Percentiles rank a stretch among this genome's conserved stretches.
These are phyloP conservation scores for Macheiramphus alcinus DNA, from an alignment of 2,113 vertebrate genomes.

Conservation along the genomic window DNA sequence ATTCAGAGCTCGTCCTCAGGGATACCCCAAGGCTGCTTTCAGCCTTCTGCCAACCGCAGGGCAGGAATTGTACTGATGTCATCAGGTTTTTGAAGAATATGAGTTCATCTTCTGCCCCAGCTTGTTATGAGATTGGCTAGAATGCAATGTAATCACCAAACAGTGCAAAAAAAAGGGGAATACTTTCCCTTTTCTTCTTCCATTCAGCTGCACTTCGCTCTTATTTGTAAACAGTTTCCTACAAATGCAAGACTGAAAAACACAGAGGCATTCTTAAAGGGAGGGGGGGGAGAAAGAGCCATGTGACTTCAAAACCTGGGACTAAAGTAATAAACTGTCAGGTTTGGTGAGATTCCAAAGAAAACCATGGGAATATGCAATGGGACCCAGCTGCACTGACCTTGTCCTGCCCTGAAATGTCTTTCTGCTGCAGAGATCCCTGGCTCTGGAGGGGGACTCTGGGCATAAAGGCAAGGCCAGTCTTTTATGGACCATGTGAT, in stretches of 20 bases:
- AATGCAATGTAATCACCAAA: background rate
- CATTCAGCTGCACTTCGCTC: background rate
- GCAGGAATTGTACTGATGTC: background rate
- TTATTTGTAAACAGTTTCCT: background rate
- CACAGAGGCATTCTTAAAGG: background rate
- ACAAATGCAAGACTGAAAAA: background rate
- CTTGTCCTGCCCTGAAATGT: background rate
- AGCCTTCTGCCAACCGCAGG: background rate
- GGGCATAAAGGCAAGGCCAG: background rate
- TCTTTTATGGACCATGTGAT: background rate
- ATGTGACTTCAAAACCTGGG: background rate
- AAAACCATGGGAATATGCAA: background rate
- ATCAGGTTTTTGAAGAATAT: background rate
- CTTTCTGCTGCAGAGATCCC: background rate
- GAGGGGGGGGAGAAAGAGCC: accelerated
- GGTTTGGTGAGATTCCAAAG: background rate
- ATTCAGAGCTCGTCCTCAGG: background rate
- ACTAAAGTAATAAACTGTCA: background rate
- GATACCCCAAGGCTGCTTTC: background rate
- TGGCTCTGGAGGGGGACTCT: background rate
- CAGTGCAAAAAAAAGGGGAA: too few species aligned
- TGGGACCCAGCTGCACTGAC: background rate
- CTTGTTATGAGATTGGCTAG: background rate
- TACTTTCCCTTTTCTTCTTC: background rate
- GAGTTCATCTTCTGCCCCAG: background rate